Evolutionary conservation across 2,113 vertebrate species (phyloP), one percentile per base, ranked within the genome.

Genomic region (Tyto alba): DNA sequence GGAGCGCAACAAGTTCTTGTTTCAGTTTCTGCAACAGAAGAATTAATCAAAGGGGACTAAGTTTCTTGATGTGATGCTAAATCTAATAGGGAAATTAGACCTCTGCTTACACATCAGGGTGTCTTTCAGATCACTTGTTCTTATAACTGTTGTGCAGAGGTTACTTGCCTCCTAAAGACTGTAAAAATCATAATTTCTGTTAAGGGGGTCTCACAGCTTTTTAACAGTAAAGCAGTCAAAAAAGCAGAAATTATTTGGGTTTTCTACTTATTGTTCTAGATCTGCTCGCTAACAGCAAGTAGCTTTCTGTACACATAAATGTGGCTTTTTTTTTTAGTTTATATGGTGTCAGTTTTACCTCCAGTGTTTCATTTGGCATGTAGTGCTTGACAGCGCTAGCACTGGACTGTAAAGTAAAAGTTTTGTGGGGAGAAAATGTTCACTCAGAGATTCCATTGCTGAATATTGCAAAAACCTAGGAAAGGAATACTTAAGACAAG

Each of bases 341-440:
- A 21, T 32, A 45, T 20, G 72, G 90, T 95, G 85, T 95, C 69
- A 38, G 77, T 88, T 91, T 94, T 97, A 86, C 66, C 86, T 71
- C 69, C 83, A 89, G 0, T 88, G 88, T 96, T 97, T 95, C 87
- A 59, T 79, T 94, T 96, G 94, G 94, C 81, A 25, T 5, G 15
- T 6, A 16, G 60, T 43, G 32, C 64, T 93, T 83, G n/a, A 78
- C 68, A 85, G 77, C 19, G 7, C 62, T 66, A 93, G 48, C 26
- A 36, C 38, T 93, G 80, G 84, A 92, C 80, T 55, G n/a, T 82
- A 92, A 95, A 96, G 41, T 11, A 97, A 88, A 92, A 93, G 87
- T 89, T 94, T 73, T 79, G 63, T 94, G 76, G 88, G 92, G 77
- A 97, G 95, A 95, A 97, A 97, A 97, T 57, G 81, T 95, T 96